phyloP scores from a whole-genome alignment of 2,113 vertebrate species.

The Pholis gunnellus region DNA sequence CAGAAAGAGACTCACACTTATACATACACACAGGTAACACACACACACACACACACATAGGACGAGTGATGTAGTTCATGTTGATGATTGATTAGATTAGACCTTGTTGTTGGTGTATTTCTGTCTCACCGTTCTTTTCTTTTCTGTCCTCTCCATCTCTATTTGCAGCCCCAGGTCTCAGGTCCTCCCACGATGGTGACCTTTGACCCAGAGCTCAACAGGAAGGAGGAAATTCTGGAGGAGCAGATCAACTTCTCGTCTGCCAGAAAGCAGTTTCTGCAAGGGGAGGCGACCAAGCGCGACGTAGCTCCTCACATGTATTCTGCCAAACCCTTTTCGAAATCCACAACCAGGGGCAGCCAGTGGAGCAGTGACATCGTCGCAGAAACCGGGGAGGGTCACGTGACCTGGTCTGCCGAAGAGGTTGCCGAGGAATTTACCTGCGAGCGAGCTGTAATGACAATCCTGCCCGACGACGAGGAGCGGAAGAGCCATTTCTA shows the following conservation, averaged over 20 bases:
- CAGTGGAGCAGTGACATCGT: constrained; percentile 44
- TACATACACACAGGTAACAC: constrained; percentile 66
- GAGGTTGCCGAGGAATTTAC: constrained; percentile 86
- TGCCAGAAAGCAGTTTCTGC: constrained; percentile 94
- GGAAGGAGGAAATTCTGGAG: constrained; percentile 91
- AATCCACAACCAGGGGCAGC: constrained; percentile 57
- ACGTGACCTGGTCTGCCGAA: constrained; percentile 88
- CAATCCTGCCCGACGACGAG: constrained; percentile 91
- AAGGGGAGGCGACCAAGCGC: constrained; percentile 79
- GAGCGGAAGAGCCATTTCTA: constrained; percentile 79
- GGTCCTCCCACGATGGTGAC: constrained; percentile 68
- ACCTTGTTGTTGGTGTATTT: background rate
- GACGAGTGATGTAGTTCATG: background rate
- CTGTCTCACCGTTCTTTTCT: background rate
- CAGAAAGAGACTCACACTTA: constrained; percentile 72
- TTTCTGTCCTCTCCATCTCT: constrained; percentile 4
- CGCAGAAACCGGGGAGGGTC: constrained; percentile 77
- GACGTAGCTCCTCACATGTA: constrained; percentile 89
- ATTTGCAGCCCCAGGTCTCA: constrained; percentile 63
- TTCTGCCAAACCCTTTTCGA: constrained; percentile 93
- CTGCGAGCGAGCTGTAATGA: constrained; percentile 90
- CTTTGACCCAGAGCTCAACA: constrained; percentile 74
- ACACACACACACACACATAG: constrained; percentile 41
- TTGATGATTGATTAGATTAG: background rate
- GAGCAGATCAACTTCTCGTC: constrained; percentile 95